Evolutionary conservation across 2,113 vertebrate species (phyloP).

Genomic region (Probosciger aterrimus): DNA sequence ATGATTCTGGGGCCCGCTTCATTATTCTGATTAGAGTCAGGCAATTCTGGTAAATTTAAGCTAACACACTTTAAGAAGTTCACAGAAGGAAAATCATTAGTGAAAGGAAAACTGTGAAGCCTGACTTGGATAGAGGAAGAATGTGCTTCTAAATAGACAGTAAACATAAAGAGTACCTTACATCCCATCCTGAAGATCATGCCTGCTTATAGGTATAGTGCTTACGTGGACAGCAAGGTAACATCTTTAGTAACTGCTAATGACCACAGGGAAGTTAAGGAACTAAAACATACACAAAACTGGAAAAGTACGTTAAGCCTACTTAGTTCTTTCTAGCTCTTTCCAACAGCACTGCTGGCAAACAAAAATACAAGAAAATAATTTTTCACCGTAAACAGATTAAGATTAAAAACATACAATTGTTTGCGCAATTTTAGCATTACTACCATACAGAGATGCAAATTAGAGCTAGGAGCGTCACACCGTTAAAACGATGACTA

Average conservation of each 20-base stretch:
- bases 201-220: neutral
- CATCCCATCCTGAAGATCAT: neutral
- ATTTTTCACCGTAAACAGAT: neutral
- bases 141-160: neutral
- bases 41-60: neutral
- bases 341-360: neutral
- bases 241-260: neutral
- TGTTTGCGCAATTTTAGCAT: neutral
- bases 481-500: neutral
- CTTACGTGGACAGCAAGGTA: neutral
- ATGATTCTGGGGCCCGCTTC: neutral
- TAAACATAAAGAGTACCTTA: neutral
- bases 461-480: neutral
- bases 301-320: neutral
- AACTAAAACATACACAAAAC: neutral
- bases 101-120: neutral
- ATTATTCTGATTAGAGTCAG: neutral
- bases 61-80: neutral
- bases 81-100: neutral
- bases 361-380: neutral
- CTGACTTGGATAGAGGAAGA: neutral
- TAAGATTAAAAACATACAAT: neutral
- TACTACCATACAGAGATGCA: neutral
- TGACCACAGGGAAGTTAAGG: neutral
- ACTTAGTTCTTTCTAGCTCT: neutral